These are phyloP conservation scores for Sebastolobus altivelis DNA, from an alignment of 2,797 vertebrate species.

Conservation along the genomic window DNA sequence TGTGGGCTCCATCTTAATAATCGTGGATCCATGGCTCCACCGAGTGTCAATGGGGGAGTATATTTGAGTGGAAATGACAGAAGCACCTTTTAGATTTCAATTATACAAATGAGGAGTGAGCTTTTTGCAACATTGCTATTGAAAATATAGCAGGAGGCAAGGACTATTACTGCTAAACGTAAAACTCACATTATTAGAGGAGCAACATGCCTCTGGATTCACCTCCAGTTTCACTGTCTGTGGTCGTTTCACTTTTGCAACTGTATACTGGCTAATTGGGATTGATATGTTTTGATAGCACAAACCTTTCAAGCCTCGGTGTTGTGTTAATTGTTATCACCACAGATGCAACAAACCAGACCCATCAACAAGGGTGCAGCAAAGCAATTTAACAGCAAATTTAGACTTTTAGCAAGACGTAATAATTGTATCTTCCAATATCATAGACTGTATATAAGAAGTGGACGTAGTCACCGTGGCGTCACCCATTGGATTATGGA, in stretches of 20 bases:
- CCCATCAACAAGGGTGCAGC: background rate
- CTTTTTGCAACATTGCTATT: background rate
- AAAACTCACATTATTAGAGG: background rate
- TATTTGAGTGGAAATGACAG: conserved; percentile 2
- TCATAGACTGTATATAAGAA: too few relatives aligned
- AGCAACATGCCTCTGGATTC: background rate
- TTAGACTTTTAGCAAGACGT: background rate
- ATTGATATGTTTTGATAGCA: conserved; percentile 40
- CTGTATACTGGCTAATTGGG: conserved; percentile 40
- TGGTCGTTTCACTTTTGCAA: conserved; percentile 9
- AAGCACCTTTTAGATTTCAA: background rate
- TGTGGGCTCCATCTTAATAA: conserved; percentile 17
- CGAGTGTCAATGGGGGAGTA: background rate
- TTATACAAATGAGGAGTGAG: background rate
- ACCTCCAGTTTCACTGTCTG: conserved; percentile 1
- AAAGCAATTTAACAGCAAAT: background rate
- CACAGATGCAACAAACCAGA: conserved; percentile 12
- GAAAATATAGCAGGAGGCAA: background rate
- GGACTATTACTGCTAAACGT: background rate
- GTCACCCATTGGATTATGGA: too few relatives aligned
- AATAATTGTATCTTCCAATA: background rate
- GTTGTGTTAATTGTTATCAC: conserved; percentile 14
- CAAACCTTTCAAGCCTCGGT: conserved; percentile 15
- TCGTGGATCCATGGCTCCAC: background rate
- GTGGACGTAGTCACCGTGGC: too few relatives aligned